phyloP scores from a whole-genome alignment of 1,140 invertebrate genomes.

The Trichonephila clavipes region DNA sequence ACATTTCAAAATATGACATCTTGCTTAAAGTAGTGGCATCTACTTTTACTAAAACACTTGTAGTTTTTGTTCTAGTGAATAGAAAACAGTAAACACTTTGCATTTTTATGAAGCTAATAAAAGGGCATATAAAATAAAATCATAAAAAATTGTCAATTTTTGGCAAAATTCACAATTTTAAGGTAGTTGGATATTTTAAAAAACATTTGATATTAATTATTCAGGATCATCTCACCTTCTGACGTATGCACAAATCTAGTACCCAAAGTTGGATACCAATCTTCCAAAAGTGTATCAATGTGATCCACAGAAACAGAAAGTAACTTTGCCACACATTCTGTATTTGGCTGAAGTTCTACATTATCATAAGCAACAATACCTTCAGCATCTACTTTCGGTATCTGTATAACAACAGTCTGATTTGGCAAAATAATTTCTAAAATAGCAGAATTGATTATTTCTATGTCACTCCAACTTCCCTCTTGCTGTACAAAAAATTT shows the following conservation, averaged over 20 bases:
- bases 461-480: conserved; percentile 91
- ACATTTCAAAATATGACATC: too few relatives aligned
- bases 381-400: conserved; percentile 67
- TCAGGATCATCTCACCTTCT: conserved; percentile 87
- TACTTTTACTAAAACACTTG: too few relatives aligned
- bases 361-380: conserved; percentile 80
- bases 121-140: too few relatives aligned
- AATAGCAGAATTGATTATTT: conserved; percentile 89
- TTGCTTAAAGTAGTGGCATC: too few relatives aligned
- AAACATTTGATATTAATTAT: neutral
- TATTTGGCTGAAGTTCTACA: conserved; percentile 87
- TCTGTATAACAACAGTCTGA: conserved; percentile 78
- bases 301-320: conserved; percentile 96
- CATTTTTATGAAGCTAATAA: too few relatives aligned
- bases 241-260: conserved; percentile 98
- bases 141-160: too few relatives aligned
- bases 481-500: conserved; percentile 83
- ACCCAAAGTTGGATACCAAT: conserved; percentile 98
- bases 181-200: too few relatives aligned
- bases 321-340: conserved; percentile 90
- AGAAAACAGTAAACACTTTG: too few relatives aligned
- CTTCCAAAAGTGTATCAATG: conserved; percentile 97
- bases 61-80: too few relatives aligned
- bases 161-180: too few relatives aligned
- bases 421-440: conserved; percentile 86